Evolutionary conservation across 1,140 invertebrate species (phyloP).

Genomic region (Ceratina japonica): DNA sequence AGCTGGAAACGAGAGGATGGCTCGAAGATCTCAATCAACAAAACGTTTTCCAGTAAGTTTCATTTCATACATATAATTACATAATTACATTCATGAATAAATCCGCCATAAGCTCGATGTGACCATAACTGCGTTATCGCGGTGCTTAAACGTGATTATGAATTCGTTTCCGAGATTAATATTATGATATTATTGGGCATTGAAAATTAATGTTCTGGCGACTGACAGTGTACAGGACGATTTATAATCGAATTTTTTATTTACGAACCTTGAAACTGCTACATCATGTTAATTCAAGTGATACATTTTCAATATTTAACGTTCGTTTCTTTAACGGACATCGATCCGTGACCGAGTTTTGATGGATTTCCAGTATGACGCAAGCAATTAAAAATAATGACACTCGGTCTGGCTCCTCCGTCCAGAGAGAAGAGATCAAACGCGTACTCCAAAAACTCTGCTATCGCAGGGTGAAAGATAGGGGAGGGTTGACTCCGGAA

Average conservation of each 20-base stretch:
- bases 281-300: too few relatives aligned
- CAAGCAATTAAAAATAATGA: conserved; percentile 60
- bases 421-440: conserved; percentile 37
- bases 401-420: conserved; percentile 38
- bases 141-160: too few relatives aligned
- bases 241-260: too few relatives aligned
- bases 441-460: conserved; percentile 6
- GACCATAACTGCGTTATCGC: neutral
- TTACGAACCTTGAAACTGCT: too few relatives aligned
- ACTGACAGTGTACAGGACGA: too few relatives aligned
- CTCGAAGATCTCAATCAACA: conserved; percentile 90
- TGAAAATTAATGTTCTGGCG: neutral
- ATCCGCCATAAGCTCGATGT: neutral
- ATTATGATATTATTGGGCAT: neutral
- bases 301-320: too few relatives aligned
- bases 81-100: neutral
- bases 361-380: conserved; percentile 10
- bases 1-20: conserved; percentile 95
- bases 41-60: conserved; percentile 86
- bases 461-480: neutral
- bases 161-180: too few relatives aligned
- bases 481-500: neutral
- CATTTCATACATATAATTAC: neutral
- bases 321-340: too few relatives aligned
- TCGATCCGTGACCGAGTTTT: conserved; percentile 23